A percentile compares a stretch with the other conserved stretches of the same genome.
These are phyloP conservation scores for Hypocryptadius cinnamomeus DNA, from an alignment of 2,113 vertebrate genomes.

Conservation along the genomic window DNA sequence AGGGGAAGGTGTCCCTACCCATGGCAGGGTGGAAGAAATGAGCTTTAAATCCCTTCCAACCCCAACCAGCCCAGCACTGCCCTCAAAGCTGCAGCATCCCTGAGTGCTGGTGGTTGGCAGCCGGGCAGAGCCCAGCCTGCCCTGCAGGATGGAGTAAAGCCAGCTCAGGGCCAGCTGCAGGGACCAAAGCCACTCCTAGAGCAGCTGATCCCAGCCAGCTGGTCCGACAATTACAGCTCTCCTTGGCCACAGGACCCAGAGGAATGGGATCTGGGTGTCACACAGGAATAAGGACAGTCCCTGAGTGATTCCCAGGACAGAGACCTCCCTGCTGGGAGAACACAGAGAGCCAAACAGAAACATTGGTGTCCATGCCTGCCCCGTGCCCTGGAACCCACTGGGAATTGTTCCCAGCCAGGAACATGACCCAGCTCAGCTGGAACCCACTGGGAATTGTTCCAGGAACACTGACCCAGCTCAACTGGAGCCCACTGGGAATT, in stretches of 20 bases:
- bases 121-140: background rate
- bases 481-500: too few species aligned
- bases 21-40: accelerated
- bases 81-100: background rate
- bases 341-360: too few species aligned
- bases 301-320: accelerated
- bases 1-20: background rate
- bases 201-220: background rate
- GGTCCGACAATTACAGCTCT: too few species aligned
- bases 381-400: accelerated
- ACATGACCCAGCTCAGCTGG: too few species aligned
- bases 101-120: background rate
- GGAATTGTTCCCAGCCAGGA: background rate
- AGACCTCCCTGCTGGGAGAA: background rate
- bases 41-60: background rate
- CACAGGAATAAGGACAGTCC: accelerated
- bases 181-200: background rate
- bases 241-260: background rate
- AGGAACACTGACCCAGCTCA: too few species aligned
- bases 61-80: background rate
- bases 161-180: background rate
- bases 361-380: accelerated
- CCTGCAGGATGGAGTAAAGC: background rate
- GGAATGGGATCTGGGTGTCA: accelerated
- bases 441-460: too few species aligned